Evolutionary conservation across 2,888 invertebrate genomes (phyloP), one percentile per base, ranked within the genome.

Genomic region (Sclerodermus sp.): DNA sequence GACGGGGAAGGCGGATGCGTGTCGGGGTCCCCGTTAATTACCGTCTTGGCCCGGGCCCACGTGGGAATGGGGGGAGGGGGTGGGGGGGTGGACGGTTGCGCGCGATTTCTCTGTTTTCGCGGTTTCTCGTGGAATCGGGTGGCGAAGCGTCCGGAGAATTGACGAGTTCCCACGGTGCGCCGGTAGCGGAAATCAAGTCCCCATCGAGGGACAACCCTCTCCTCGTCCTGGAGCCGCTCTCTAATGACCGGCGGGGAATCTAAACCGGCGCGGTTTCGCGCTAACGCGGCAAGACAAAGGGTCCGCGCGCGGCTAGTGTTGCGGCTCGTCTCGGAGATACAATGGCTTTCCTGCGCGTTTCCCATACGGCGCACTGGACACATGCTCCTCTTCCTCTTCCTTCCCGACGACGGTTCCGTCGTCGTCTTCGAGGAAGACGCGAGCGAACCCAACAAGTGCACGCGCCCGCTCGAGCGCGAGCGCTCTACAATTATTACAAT

Each of bases 401-500:
- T 44, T 48, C 38, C 42, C 45, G 3, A 5, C 23, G 3, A 5
- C 23, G 3, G 3, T 8, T 23, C 8, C 23, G 3, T 23, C 23
- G 3, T 23, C 23, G 3, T 23, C 23, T 23, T 23, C 23, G 23
- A 23, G 23, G 23, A 8, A 8, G 23, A 23, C 4, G 40, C 4
- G 23, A 23, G n/a, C n/a, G n/a, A n/a, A n/a, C n/a, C n/a, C n/a
- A n/a, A 23, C 23, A 23, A 23, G 23, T 23, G 23, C 23, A 8
- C 23, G 23, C 23, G 23, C 3, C 23, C 23, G 45, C 47, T 47
- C 42, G 8, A 40, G 16, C 46, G 17, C 34, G 14, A n/a, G 42
- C 46, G 47, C 50, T 49, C 67, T 67, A 70, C 72, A 74, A 76
- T 76, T 76, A 75, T 74, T 74, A 74, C 73, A 76, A 76, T 76